phyloP scores from a whole-genome alignment of 2,113 vertebrate genomes.

The chimpanzee (Pan troglodytes) region NHGRI_mPanTro3-v2.1_pri NC_072409.2:94248501-94249000 shows the following conservation, averaged over 20 bases:
- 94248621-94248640: slow-evolving; percentile 37
- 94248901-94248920: slow-evolving; percentile 60
- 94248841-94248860: slow-evolving; percentile 64
- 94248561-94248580: background rate
- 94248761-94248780: slow-evolving; percentile 48
- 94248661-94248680: slow-evolving; percentile 41
- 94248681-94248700: slow-evolving; percentile 51
- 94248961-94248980: slow-evolving; percentile 28
- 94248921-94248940: slow-evolving; percentile 43
- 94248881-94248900: slow-evolving; percentile 55
- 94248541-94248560: background rate
- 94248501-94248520: background rate
- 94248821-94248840: slow-evolving; percentile 51
- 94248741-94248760: slow-evolving; percentile 45
- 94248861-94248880: slow-evolving; percentile 58
- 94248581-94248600: slow-evolving; percentile 9
- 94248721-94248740: slow-evolving; percentile 51
- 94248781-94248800: slow-evolving; percentile 28
- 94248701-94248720: background rate
- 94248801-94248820: slow-evolving; percentile 66
- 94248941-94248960: background rate
- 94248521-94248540: background rate
- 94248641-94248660: slow-evolving; percentile 22
- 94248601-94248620: slow-evolving; percentile 33
- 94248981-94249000: background rate